phyloP scores from a whole-genome alignment of 1,140 invertebrate species.

The Solen grandis region DNA sequence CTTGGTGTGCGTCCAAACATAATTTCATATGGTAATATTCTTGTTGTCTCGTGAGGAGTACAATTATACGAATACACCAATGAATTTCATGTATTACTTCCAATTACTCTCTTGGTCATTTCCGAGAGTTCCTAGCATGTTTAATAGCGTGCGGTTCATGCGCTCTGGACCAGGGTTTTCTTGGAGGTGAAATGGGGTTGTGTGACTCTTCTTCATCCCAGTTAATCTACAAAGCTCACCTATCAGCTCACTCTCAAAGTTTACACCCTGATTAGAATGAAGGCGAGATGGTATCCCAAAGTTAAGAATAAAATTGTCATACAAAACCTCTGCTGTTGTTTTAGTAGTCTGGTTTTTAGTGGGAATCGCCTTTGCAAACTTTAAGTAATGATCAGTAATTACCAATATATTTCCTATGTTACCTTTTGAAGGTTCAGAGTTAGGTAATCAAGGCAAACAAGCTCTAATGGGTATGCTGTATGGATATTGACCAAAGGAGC shows the following conservation, averaged over 20 bases:
- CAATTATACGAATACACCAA: slow-evolving; percentile 22
- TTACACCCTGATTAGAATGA: no score
- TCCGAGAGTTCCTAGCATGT: slow-evolving; percentile 18
- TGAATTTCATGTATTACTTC: no score
- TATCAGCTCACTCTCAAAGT: no score
- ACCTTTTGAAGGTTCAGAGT: no score
- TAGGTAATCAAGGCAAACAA: no score
- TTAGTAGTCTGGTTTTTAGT: not conserved
- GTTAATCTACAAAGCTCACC: slow-evolving; percentile 16
- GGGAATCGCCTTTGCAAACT: not conserved
- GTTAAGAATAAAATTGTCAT: no score
- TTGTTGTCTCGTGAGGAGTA: slow-evolving; percentile 10
- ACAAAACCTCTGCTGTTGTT: not conserved
- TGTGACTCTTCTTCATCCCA: not conserved
- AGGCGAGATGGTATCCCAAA: no score
- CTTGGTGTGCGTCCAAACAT: slow-evolving; percentile 46
- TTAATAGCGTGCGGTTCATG: slow-evolving; percentile 9
- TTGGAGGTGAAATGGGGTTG: not conserved
- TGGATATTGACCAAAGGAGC: slow-evolving; percentile 39
- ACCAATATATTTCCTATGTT: no score
- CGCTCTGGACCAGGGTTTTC: not conserved
- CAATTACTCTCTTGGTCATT: slow-evolving; percentile 14
- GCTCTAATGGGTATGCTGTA: slow-evolving; percentile 31
- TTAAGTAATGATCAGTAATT: no score
- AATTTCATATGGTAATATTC: slow-evolving; percentile 1